These are phyloP conservation scores for Zosterops borbonicus DNA, from an alignment of 2,113 vertebrate species.

Conservation along the genomic window DNA sequence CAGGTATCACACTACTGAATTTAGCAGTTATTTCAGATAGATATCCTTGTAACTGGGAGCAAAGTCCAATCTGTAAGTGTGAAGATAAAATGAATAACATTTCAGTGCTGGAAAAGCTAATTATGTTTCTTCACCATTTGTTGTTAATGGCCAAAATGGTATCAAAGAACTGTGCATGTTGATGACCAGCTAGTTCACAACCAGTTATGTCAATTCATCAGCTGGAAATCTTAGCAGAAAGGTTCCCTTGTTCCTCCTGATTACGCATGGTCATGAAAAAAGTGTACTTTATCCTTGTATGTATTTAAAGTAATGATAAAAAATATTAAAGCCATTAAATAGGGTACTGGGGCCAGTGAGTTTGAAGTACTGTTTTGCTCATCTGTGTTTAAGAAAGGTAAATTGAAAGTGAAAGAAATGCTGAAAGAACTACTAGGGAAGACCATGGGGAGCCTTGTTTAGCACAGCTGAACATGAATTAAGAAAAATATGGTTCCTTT, in stretches of 20 bases:
- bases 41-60: not conserved
- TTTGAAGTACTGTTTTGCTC: not conserved
- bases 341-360: no score
- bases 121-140: not conserved
- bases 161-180: not conserved
- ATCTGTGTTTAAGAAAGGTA: not conserved
- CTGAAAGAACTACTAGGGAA: not conserved
- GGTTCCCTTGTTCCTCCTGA: not conserved
- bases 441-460: not conserved
- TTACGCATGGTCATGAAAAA: not conserved
- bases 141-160: not conserved
- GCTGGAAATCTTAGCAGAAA: not conserved
- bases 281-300: not conserved
- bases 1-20: not conserved
- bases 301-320: not conserved
- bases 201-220: not conserved
- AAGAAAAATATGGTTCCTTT: not conserved
- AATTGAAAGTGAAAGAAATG: not conserved
- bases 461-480: not conserved
- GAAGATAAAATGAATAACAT: not conserved
- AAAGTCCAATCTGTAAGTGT: not conserved
- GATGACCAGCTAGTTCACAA: not conserved
- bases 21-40: constrained; percentile 13
- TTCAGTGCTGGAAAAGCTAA: not conserved
- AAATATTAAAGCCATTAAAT: not conserved